Evolutionary conservation across 1,140 invertebrate species (phyloP).

Genomic region (Frieseomelitta varia): DNA sequence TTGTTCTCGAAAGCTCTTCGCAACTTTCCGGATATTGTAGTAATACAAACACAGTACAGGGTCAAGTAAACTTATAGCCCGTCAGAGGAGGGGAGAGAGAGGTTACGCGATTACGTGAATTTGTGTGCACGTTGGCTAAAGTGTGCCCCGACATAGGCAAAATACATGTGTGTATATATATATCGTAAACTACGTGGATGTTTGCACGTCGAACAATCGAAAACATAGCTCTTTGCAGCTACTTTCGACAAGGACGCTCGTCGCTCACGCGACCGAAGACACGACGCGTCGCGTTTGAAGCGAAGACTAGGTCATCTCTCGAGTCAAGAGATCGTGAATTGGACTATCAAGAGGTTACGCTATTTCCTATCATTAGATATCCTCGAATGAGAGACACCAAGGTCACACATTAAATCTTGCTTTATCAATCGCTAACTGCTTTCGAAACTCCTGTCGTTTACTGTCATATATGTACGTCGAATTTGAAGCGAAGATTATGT

Average conservation of each 20-base stretch:
- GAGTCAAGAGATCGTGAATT: background rate
- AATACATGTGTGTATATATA: too few species aligned
- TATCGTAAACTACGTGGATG: background rate
- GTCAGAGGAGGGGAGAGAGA: background rate
- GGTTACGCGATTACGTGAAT: slow-evolving; percentile 36
- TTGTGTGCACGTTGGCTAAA: background rate
- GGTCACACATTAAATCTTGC: too few species aligned
- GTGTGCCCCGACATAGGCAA: background rate
- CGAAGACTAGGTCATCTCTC: background rate
- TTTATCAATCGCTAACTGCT: too few species aligned
- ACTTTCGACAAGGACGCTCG: slow-evolving; percentile 15
- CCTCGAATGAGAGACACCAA: too few species aligned
- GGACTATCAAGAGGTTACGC: too few species aligned
- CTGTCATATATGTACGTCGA: too few species aligned
- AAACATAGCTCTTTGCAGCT: slow-evolving; percentile 45
- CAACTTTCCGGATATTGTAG: background rate
- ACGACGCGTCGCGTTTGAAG: background rate
- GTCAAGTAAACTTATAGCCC: background rate
- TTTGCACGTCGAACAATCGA: slow-evolving; percentile 68
- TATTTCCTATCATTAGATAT: too few species aligned
- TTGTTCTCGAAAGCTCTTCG: background rate
- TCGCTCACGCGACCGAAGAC: slow-evolving; percentile 6
- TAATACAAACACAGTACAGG: background rate
- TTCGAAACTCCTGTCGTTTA: too few species aligned
- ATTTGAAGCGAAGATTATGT: too few species aligned